Conservation (phyloP, 1,140 invertebrate genomes). For the Pissodes strobi region DNA sequence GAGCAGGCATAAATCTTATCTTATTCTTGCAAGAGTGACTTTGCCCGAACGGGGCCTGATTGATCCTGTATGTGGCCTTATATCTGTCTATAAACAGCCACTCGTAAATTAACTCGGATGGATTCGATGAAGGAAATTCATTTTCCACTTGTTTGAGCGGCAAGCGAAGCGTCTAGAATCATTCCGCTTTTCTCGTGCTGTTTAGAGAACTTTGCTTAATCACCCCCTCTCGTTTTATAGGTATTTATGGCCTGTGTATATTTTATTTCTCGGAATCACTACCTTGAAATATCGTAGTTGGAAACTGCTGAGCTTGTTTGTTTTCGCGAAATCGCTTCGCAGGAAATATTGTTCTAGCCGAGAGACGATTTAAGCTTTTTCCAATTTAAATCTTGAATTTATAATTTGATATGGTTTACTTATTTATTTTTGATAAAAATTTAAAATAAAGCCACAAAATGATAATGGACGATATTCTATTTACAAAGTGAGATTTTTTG, state of each 20-base stretch:
- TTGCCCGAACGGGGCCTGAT: constrained; percentile 44
- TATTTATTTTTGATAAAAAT: no score
- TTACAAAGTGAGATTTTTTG: no score
- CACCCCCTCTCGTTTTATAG: constrained; percentile 36
- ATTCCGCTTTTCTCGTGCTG: constrained; percentile 41
- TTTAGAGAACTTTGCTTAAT: constrained; percentile 43
- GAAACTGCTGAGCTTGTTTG: constrained; percentile 21
- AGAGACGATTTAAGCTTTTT: background rate
- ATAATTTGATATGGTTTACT: no score
- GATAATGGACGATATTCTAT: no score
- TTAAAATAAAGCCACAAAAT: no score
- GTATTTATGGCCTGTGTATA: constrained; percentile 37
- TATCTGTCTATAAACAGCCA: constrained; percentile 57
- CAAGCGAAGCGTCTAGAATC: constrained; percentile 46
- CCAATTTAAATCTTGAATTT: constrained; percentile 11
- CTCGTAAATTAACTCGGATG: constrained; percentile 57
- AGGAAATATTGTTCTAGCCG: constrained; percentile 1
- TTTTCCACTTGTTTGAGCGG: constrained; percentile 56
- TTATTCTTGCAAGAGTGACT: constrained; percentile 55
- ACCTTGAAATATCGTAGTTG: constrained; percentile 20
- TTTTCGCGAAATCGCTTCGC: background rate
- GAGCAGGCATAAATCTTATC: constrained; percentile 54
- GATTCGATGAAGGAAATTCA: constrained; percentile 57
- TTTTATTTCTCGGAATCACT: constrained; percentile 18
- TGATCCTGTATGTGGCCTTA: constrained; percentile 52